Base-by-base conservation (phyloP, 2,113 vertebrate genomes). In the Felis catus region DNA sequence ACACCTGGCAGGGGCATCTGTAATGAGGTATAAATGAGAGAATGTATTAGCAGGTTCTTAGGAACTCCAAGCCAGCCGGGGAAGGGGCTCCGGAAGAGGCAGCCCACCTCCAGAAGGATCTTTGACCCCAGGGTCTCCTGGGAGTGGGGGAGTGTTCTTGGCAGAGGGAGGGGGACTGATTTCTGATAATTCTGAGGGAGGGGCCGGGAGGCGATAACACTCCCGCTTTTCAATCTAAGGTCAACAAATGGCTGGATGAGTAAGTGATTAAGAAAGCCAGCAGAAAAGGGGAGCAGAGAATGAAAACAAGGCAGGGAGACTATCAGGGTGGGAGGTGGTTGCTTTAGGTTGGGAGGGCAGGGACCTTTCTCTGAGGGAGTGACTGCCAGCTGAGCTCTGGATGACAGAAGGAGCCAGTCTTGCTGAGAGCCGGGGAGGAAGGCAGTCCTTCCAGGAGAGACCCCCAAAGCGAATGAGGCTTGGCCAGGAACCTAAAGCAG, bases 1-100 rank as follows among this genome's bases (percentile, higher is more conserved):
- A 61, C 31, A 45, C 16, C 25, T 5, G 39, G 15, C 25, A 3
- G 45, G 25, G 31, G 68, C 15, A 0, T 1, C 27, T 5, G 3
- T 14, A 29, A 33, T 5, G 19, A 65, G 31, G 15, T 2, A 11
- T 16, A 36, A 63, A 13, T 3, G 51, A 66, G 41, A 65, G 21
- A 31, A 27, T 25, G 33, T 5, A 19, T 9, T 13, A 1, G 1
- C 27, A 36, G 25, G 5, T 15, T 61, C 55, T 92, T 3, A 53
- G 71, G 53, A 13, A 1, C 14, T 31, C 3, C 51, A 13, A n/a
- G 25, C 76, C 33, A 14, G 33, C 53, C 55, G 3, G 21, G 74
- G 71, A 45, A 61, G 29, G 45, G 31, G 11, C 76, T 73, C 19
- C 3, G 1, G 36, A 33, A n/a, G 53, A 74, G 39, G 45, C 63